These are phyloP conservation scores for Brachionus paranguensis DNA, from an alignment of 1,140 invertebrate genomes.

Conservation along the genomic window DNA sequence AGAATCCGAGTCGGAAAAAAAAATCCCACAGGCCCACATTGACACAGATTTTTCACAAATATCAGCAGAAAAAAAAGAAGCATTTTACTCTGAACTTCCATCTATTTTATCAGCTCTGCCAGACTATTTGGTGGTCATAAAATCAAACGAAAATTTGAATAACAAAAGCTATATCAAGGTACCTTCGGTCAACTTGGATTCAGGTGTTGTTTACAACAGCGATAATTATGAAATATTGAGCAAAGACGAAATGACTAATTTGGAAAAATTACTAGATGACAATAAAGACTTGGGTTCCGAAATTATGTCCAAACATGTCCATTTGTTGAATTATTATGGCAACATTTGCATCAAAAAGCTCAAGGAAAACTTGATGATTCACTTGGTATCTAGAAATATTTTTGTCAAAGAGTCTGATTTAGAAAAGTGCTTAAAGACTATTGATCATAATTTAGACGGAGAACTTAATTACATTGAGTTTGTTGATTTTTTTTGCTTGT, in stretches of 20 bases:
- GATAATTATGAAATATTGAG: background rate
- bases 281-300: background rate
- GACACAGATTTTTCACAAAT: background rate
- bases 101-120: background rate
- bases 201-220: background rate
- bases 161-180: background rate
- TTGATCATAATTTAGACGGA: conserved; percentile 21
- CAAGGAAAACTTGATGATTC: background rate
- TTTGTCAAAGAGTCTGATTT: background rate
- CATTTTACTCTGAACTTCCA: background rate
- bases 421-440: background rate
- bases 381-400: background rate
- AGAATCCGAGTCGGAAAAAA: background rate
- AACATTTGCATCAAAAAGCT: background rate
- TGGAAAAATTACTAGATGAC: background rate
- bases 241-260: background rate
- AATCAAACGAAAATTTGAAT: background rate
- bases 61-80: background rate
- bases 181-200: background rate
- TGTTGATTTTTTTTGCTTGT: conserved; percentile 34
- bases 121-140: background rate
- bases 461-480: conserved; percentile 8
- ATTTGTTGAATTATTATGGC: conserved; percentile 2
- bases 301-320: background rate
- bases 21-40: background rate